Conservation (phyloP, 2,888 invertebrate genomes). For the Clanis bilineata region DNA sequence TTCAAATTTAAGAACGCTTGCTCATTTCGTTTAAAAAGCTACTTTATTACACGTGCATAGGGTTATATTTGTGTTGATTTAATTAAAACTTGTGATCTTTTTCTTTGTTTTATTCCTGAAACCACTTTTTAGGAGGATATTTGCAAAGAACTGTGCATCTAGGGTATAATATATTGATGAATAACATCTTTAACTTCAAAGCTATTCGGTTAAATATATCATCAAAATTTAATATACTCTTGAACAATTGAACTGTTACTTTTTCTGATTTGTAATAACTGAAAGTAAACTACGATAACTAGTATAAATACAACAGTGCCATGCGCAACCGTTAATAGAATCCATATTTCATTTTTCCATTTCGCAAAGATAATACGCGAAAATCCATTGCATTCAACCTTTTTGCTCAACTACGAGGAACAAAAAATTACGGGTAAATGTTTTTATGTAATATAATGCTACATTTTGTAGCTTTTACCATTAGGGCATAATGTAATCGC, state of each 20-base stretch:
- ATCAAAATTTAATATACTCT: background rate
- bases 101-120: too few species aligned
- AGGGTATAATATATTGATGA: too few species aligned
- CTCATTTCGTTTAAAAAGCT: too few species aligned
- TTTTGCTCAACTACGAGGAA: background rate
- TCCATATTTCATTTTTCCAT: constrained; percentile 5
- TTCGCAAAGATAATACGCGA: constrained; percentile 5
- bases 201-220: background rate
- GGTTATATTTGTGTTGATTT: too few species aligned
- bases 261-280: background rate
- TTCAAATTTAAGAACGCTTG: too few species aligned
- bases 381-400: background rate
- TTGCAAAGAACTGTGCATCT: too few species aligned
- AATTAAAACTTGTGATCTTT: too few species aligned
- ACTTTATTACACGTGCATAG: too few species aligned
- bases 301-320: background rate
- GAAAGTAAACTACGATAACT: background rate
- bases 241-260: background rate
- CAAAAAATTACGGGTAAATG: background rate
- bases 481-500: background rate
- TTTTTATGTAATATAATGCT: constrained; percentile 8
- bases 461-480: constrained; percentile 6
- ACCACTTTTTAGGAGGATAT: too few species aligned
- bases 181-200: too few species aligned
- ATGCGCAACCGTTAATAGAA: background rate